Evolutionary conservation across 1,140 invertebrate genomes (phyloP), one percentile per base, ranked within the genome.

Genomic region (Hylaeus volcanicus): DNA sequence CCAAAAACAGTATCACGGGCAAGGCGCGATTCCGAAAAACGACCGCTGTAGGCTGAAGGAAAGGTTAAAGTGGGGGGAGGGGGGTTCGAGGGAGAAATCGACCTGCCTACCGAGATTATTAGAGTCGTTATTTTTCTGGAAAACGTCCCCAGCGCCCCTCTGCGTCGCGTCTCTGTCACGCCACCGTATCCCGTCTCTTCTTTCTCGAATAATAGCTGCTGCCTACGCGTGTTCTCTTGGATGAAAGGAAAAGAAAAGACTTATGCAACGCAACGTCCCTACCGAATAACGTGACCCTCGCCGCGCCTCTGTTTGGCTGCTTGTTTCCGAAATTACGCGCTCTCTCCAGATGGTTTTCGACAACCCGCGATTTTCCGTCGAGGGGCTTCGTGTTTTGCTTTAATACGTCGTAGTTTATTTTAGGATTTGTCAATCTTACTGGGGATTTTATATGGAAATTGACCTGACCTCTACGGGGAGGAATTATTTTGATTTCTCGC

Each of bases 81-180:
- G 45, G 45, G 45, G 45, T 3, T 3, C 6, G 45, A 6, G 45
- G 74, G 48, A 60, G 76, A 79, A 79, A 82, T 73, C 80, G 68
- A 77, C 70, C 84, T 83, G 73, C 84, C 83, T 82, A 79, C 73
- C 81, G 73, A 74, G 81, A 88, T 89, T 88, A 88, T 89, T 88
- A 88, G 88, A 89, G 75, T 89, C 87, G 87, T 87, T 89, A 89
- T 88, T 88, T 88, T 86, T 88, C 87, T 76, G 71, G 82, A 83
- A 79, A 82, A 84, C 79, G 82, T 82, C 69, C n/a, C 26, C 12
- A 12, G 12, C 45, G 26, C 39, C 37, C 69, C 48, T 26, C 51
- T 63, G 63, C 12, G 1, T 37, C 48, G 15, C n/a, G 48, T n/a
- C 45, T 51, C 48, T 26, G 51, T n/a, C 43, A 11, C 4, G 3